These are phyloP conservation scores for Dynastes hyllus DNA, from an alignment of 2,888 invertebrate species.

Conservation along the genomic window DNA sequence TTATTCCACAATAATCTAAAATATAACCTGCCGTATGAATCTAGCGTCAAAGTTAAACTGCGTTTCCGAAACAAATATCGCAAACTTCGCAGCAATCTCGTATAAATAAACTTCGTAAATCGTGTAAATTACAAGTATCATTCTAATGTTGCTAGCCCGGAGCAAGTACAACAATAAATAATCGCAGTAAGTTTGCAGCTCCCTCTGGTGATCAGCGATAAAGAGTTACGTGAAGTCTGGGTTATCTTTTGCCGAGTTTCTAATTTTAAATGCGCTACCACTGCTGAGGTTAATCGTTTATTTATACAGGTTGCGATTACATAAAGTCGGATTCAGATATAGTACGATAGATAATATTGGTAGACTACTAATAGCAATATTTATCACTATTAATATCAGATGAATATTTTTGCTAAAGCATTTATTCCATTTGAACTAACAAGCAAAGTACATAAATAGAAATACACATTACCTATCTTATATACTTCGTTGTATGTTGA, in stretches of 20 bases:
- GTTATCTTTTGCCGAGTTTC: constrained; percentile 2
- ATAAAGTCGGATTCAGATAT: too few species aligned
- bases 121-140: not conserved
- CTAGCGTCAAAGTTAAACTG: too few species aligned
- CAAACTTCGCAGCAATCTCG: not conserved
- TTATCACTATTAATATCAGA: too few species aligned
- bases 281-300: not conserved
- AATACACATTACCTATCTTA: too few species aligned
- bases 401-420: too few species aligned
- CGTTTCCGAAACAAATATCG: not conserved
- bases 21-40: too few species aligned
- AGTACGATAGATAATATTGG: too few species aligned
- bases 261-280: constrained; percentile 1
- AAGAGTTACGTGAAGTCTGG: not conserved
- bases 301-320: not conserved
- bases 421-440: too few species aligned
- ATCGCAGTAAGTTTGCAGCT: not conserved
- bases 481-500: too few species aligned
- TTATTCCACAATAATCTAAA: too few species aligned
- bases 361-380: too few species aligned
- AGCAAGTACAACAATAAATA: not conserved
- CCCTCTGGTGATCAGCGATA: not conserved
- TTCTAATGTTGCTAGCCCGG: not conserved
- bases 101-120: not conserved
- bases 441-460: too few species aligned